A percentile compares a stretch with the other conserved stretches of the same genome.
phyloP scores from a whole-genome alignment of 2,113 vertebrate genomes.

The Burhinus bistriatus region DNA sequence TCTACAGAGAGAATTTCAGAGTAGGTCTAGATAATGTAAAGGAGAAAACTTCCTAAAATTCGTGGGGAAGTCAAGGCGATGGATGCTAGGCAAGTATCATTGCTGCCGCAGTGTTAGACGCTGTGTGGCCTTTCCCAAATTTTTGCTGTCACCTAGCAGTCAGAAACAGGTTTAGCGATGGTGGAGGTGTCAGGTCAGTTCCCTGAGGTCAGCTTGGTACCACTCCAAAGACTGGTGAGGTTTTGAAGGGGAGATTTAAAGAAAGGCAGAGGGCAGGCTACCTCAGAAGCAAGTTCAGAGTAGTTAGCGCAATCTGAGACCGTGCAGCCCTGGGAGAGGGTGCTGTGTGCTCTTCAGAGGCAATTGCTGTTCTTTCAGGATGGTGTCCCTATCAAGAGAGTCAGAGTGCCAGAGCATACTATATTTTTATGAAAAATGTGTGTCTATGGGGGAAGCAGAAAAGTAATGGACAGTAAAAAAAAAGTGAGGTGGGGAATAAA shows the following conservation, averaged over 20 bases:
- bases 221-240: fast-evolving
- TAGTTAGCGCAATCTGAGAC: not conserved
- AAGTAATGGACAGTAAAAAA: not conserved
- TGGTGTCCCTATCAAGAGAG: not conserved
- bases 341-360: not conserved
- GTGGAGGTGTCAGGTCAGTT: not conserved
- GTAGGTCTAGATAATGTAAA: fast-evolving
- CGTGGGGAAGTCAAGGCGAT: fast-evolving
- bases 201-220: not conserved
- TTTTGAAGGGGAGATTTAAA: not conserved
- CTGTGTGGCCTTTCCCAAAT: not conserved
- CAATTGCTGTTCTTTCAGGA: not conserved
- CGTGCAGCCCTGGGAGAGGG: fast-evolving
- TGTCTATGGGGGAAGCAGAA: not conserved
- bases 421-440: not conserved
- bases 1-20: not conserved
- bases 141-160: fast-evolving
- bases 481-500: not conserved
- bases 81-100: not conserved
- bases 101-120: not conserved
- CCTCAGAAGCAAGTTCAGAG: not conserved
- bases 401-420: not conserved
- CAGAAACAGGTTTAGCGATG: not conserved
- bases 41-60: not conserved
- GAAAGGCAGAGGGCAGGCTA: not conserved